These are phyloP conservation scores for Acanthosepion lycidas DNA, from an alignment of 2,888 invertebrate species.

Conservation along the genomic window DNA sequence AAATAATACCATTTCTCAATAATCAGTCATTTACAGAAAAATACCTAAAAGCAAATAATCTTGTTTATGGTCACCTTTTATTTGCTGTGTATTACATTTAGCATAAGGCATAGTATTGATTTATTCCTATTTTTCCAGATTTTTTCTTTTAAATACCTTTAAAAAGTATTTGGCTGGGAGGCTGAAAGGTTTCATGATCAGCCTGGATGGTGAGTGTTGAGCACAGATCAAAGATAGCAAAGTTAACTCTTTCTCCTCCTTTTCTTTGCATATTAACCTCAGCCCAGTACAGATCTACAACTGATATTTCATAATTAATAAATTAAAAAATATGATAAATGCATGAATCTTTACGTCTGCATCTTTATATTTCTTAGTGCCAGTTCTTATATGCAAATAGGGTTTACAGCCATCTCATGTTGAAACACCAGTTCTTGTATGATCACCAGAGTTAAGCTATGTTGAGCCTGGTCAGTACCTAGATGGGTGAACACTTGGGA, in stretches of 20 bases:
- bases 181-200: background rate
- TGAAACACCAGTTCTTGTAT: no score
- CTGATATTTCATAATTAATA: background rate
- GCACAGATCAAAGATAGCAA: background rate
- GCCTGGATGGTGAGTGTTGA: slow-evolving; percentile 7
- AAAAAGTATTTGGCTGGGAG: background rate
- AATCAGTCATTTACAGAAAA: background rate
- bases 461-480: no score
- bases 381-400: no score
- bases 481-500: no score
- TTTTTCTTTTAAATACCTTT: background rate
- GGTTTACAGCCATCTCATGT: no score
- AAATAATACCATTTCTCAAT: background rate
- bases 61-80: background rate
- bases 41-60: background rate
- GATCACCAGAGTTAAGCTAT: no score
- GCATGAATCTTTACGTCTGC: no score
- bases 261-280: slow-evolving; percentile 5
- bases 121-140: background rate
- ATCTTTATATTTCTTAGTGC: no score
- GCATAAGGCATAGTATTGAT: background rate
- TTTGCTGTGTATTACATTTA: background rate
- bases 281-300: background rate
- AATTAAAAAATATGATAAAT: no score
- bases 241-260: background rate